Percentiles rank a stretch among this genome's conserved stretches.
These are phyloP conservation scores for Coelopa pilipes DNA, from an alignment of 2,888 invertebrate species.

Conservation along the genomic window DNA sequence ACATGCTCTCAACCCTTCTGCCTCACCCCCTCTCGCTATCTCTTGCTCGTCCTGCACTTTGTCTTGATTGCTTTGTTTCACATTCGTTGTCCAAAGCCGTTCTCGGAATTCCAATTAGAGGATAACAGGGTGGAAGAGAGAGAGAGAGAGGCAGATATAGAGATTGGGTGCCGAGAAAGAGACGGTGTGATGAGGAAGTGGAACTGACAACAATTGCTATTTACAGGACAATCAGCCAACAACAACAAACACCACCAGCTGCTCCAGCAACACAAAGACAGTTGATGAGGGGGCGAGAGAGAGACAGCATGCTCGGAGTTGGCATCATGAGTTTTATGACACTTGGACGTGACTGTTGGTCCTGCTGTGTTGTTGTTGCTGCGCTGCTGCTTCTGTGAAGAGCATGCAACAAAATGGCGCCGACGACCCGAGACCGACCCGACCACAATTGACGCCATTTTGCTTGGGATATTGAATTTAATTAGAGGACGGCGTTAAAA, in stretches of 20 bases:
- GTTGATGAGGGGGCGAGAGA: neutral
- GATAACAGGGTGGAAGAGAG: neutral
- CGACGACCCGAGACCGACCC: too few species aligned
- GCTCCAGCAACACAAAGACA: neutral
- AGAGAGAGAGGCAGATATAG: neutral
- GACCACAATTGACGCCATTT: conserved; percentile 19
- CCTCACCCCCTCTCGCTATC: too few species aligned
- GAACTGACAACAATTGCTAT: conserved; percentile 25
- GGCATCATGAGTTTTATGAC: conserved; percentile 28
- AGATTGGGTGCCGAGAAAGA: neutral
- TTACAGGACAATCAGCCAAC: conserved; percentile 39
- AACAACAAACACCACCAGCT: conserved; percentile 44
- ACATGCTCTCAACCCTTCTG: too few species aligned
- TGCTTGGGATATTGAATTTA: conserved; percentile 21
- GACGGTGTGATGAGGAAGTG: neutral
- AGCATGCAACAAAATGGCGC: too few species aligned
- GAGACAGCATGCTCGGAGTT: conserved; percentile 9
- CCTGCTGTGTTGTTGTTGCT: neutral
- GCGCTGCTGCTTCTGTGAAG: too few species aligned
- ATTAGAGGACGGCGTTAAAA: conserved; percentile 25
- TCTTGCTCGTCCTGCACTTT: neutral
- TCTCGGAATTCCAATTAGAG: conserved; percentile 30
- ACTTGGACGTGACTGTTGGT: conserved; percentile 8
- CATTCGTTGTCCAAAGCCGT: conserved; percentile 2
- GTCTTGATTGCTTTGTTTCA: conserved; percentile 9